phyloP scores from a whole-genome alignment of 2,888 invertebrate genomes.

The Cylindroiulus punctatus region DNA sequence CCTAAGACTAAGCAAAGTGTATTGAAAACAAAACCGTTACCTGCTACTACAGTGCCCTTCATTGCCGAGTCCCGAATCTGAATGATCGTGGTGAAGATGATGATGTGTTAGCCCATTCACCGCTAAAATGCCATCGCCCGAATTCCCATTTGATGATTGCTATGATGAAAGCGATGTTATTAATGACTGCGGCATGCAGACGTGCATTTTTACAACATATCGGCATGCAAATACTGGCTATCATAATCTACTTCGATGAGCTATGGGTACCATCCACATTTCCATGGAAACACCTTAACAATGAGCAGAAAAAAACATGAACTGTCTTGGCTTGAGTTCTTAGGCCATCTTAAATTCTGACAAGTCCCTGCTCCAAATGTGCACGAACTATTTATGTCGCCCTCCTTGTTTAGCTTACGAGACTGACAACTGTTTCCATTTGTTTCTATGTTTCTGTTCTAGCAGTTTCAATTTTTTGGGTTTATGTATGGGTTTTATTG shows the following conservation, averaged over 20 bases:
- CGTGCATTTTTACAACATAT: not conserved
- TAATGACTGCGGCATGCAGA: not conserved
- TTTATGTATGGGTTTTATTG: no score
- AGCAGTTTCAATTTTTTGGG: no score
- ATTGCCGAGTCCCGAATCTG: slow-evolving; percentile 55
- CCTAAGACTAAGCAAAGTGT: not conserved
- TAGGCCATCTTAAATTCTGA: no score
- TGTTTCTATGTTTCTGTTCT: no score
- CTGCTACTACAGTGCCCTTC: slow-evolving; percentile 50
- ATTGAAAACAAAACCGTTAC: slow-evolving; percentile 3
- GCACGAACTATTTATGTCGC: no score
- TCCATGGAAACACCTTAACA: no score
- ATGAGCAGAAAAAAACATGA: no score
- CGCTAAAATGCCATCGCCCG: slow-evolving; percentile 11
- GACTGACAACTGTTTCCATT: no score
- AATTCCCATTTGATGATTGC: slow-evolving; percentile 43
- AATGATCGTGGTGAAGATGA: slow-evolving; percentile 53
- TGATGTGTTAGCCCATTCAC: slow-evolving; percentile 48
- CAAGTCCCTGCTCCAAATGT: no score
- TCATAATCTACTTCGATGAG: not conserved
- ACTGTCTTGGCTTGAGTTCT: no score
- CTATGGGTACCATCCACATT: no score
- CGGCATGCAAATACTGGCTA: not conserved
- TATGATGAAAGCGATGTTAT: slow-evolving; percentile 47
- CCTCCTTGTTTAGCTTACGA: no score